phyloP scores from a whole-genome alignment of 2,113 vertebrate genomes.

The Syngnathus scovelli region DNA sequence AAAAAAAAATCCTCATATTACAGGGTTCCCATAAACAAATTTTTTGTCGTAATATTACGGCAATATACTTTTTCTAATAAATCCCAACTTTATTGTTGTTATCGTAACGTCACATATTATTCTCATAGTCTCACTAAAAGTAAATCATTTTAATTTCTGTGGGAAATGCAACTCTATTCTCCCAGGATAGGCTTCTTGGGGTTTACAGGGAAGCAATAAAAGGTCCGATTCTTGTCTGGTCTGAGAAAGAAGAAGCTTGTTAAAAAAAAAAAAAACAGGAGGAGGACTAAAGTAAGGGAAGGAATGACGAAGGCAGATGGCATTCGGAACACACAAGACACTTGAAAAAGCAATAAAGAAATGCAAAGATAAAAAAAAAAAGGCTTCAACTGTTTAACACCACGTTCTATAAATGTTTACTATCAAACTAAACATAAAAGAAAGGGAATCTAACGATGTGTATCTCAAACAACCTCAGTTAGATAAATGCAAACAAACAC shows the following conservation, averaged over 20 bases:
- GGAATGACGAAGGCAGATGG: constrained; percentile 47
- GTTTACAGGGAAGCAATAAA: constrained; percentile 57
- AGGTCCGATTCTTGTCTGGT: constrained; percentile 37
- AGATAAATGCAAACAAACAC: background rate
- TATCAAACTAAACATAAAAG: too few species aligned
- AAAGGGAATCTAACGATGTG: too few species aligned
- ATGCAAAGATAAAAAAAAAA: constrained; percentile 3
- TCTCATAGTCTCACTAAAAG: background rate
- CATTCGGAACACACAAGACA: constrained; percentile 17
- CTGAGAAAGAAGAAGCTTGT: constrained; percentile 32
- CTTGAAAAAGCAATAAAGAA: constrained; percentile 3
- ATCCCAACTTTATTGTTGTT: background rate
- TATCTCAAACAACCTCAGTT: background rate
- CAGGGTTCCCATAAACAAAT: background rate
- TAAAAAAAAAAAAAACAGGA: constrained; percentile 10
- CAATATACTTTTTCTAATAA: too few species aligned
- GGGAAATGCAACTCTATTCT: constrained; percentile 13
- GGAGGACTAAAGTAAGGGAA: constrained; percentile 24
- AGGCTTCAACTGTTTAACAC: too few species aligned
- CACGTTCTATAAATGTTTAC: too few species aligned
- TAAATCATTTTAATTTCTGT: background rate
- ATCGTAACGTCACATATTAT: background rate
- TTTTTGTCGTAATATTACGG: background rate
- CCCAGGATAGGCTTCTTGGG: constrained; percentile 31
- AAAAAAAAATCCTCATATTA: too few species aligned